Evolutionary conservation across 2,888 invertebrate species (phyloP), one percentile per base, ranked within the genome.

Genomic region (Galerucella nymphaeae): DNA sequence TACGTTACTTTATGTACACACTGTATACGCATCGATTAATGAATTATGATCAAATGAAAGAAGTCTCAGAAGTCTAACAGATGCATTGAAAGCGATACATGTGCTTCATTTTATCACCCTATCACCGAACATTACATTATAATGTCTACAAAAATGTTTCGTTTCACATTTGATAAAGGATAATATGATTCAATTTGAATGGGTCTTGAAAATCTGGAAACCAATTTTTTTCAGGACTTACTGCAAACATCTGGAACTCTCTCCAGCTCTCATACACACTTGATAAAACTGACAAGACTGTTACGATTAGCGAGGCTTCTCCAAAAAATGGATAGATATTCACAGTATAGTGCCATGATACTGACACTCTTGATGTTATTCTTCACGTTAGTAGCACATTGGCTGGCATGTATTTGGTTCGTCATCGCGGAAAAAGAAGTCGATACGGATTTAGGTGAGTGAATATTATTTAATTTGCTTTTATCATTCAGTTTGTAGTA

Each of bases 331-430:
- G 98, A 98, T 88, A 91, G 97, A 83, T 98, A 97, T 87, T 96
- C 96, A 11, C 97, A 98, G 87, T 97, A 98, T 88, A 96, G 96
- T 77, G 96, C 96, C 70, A 93, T 98, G 87, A 97, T 98, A 82
- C 89, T 98, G 78, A 96, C 97, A 13, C 90, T 98, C 75, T 89
- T 98, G 82, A 97, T 98, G 97, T 90, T 97, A 71, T 96, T 94
- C 81, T 98, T 98, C 88, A 94, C 96, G 58, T 89, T 98, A 80
- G 93, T 97, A 67, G 97, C 98, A 3, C 98, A 98, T 87, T 98
- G 98, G 98, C 89, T 98, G 76, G 98, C 98, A 14, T 98, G 98
- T 87, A 93, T 98, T 81, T 98, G 98, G 98, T 98, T 95, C 87
- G 95, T 96, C 80, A 96, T 98, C 81, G 98, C 97, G 10, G 94